Evolutionary conservation across 2,888 invertebrate genomes (phyloP).

Genomic region (Venusia cambrica): DNA sequence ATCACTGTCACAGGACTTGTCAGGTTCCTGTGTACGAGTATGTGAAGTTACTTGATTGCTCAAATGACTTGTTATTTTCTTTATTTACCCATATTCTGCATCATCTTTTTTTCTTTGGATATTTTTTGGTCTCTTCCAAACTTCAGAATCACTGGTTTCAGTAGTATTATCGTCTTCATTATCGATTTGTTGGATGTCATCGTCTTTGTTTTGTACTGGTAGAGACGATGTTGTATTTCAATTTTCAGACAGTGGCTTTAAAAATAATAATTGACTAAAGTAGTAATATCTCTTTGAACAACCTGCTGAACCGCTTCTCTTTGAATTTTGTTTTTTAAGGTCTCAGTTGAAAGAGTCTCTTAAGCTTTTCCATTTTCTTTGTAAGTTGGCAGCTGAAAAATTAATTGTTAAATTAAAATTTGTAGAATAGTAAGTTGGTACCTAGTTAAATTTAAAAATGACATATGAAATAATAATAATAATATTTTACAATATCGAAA

Average conservation of each 20-base stretch:
- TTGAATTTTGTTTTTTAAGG: slow-evolving; percentile 23
- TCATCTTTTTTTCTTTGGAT: slow-evolving; percentile 27
- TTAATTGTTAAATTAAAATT: too few relatives aligned
- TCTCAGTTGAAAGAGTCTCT: slow-evolving; percentile 30
- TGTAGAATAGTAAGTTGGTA: too few relatives aligned
- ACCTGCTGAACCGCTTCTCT: slow-evolving; percentile 23
- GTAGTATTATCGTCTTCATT: slow-evolving; percentile 24
- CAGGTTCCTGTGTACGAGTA: slow-evolving; percentile 30
- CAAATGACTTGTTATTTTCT: slow-evolving; percentile 29
- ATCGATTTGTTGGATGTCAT: slow-evolving; percentile 24
- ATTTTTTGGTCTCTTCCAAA: slow-evolving; percentile 25
- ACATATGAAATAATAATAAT: too few relatives aligned
- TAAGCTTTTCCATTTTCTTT: too few relatives aligned
- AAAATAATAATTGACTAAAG: slow-evolving; percentile 26
- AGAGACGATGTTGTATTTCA: slow-evolving; percentile 21
- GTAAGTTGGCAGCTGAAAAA: too few relatives aligned
- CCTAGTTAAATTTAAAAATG: too few relatives aligned
- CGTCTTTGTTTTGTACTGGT: slow-evolving; percentile 23
- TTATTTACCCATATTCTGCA: slow-evolving; percentile 17
- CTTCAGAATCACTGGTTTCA: slow-evolving; percentile 22
- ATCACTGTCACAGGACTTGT: slow-evolving; percentile 30
- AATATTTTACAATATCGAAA: too few relatives aligned
- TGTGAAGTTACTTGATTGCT: slow-evolving; percentile 27
- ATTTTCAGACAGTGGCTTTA: slow-evolving; percentile 11
- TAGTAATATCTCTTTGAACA: slow-evolving; percentile 23